A percentile compares a stretch with the other conserved stretches of the same genome.
These are phyloP conservation scores for Cybosia mesomella DNA, from an alignment of 2,888 invertebrate genomes.

Conservation along the genomic window DNA sequence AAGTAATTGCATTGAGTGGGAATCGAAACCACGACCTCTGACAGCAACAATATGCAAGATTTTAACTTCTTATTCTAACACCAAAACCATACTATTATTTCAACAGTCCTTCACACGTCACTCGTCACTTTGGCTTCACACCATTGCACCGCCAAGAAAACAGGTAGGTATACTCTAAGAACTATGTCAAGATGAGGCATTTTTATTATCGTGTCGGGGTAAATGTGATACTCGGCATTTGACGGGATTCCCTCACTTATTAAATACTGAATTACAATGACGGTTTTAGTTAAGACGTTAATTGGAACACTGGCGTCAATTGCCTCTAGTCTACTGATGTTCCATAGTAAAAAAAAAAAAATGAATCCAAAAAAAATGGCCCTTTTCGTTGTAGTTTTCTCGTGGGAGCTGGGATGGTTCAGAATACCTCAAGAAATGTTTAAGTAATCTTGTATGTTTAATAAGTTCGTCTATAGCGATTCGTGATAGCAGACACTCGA, in stretches of 20 bases:
- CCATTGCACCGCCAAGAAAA: constrained; percentile 33
- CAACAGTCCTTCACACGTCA: background rate
- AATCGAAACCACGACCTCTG: too few relatives aligned
- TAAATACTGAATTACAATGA: constrained; percentile 32
- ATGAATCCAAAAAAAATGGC: background rate
- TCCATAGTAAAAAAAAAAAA: background rate
- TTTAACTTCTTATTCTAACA: too few relatives aligned
- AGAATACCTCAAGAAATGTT: background rate
- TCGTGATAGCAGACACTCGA: background rate
- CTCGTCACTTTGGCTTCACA: constrained; percentile 31
- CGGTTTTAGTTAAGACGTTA: constrained; percentile 30
- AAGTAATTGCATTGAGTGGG: too few relatives aligned
- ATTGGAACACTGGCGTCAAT: constrained; percentile 26
- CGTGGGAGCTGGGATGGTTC: background rate
- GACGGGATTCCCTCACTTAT: constrained; percentile 50
- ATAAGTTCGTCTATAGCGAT: background rate
- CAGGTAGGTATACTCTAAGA: constrained; percentile 60
- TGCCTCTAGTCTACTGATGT: constrained; percentile 10
- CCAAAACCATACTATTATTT: background rate
- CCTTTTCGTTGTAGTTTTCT: background rate
- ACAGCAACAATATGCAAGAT: too few relatives aligned
- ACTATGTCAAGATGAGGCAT: constrained; percentile 72
- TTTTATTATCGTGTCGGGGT: constrained; percentile 58
- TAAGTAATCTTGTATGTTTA: background rate
- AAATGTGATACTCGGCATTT: constrained; percentile 48